Percentiles rank a stretch among this genome's conserved stretches.
Evolutionary conservation across 2,888 invertebrate species (phyloP).

Genomic region (Coremacera marginata): DNA sequence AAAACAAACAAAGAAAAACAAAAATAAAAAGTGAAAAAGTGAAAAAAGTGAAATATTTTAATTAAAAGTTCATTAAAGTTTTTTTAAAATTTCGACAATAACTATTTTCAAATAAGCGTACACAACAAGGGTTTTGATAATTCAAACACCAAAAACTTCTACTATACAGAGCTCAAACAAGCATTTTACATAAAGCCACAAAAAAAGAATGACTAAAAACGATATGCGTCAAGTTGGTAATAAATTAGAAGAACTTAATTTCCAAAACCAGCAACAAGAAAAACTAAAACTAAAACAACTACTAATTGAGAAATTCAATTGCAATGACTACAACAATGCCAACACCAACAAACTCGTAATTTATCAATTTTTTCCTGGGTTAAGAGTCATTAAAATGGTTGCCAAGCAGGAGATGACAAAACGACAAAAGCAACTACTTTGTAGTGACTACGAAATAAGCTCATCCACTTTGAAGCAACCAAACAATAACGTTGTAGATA

Average conservation of each 20-base stretch:
- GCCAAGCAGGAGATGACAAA: neutral
- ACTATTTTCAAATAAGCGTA: neutral
- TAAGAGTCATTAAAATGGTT: neutral
- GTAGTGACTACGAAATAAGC: neutral
- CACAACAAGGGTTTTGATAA: too few species aligned
- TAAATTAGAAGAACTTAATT: neutral
- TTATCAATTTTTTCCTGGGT: neutral
- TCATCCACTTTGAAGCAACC: neutral
- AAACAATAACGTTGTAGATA: neutral
- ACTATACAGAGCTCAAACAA: too few species aligned
- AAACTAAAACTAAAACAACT: neutral
- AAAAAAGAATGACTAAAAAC: neutral
- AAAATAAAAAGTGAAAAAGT: neutral
- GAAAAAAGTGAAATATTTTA: neutral
- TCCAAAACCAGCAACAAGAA: neutral
- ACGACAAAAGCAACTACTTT: neutral
- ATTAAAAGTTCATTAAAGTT: neutral
- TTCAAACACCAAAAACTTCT: too few species aligned
- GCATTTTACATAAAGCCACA: neutral
- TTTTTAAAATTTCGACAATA: neutral
- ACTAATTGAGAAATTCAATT: constrained; percentile 22
- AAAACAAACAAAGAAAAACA: neutral
- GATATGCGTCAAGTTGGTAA: neutral
- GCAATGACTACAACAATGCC: constrained; percentile 12
- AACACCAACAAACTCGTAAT: neutral